These are phyloP conservation scores for Eutrigla gurnardus DNA, from an alignment of 2,797 vertebrate species.

Conservation along the genomic window DNA sequence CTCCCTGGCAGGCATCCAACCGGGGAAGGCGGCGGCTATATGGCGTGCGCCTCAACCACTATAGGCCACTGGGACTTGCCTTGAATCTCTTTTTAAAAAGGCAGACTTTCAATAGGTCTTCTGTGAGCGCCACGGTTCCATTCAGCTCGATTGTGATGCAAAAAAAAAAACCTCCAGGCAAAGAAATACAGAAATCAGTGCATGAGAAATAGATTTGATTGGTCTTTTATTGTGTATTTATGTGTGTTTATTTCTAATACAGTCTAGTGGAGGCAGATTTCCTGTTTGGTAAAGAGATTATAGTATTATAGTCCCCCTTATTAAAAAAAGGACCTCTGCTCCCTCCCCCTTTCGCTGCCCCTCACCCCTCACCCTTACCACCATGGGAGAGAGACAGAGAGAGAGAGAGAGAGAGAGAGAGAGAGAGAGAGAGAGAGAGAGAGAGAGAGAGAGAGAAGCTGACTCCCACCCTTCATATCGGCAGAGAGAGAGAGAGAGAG, in stretches of 20 bases:
- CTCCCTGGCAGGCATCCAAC: conserved; percentile 13
- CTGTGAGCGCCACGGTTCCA: neutral
- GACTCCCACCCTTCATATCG: conserved; percentile 63
- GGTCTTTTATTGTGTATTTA: conserved; percentile 14
- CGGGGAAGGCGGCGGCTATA: neutral
- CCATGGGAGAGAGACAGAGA: conserved; percentile 31
- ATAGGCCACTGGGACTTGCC: neutral
- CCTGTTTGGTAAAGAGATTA: neutral
- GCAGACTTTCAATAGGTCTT: neutral
- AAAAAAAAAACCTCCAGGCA: neutral
- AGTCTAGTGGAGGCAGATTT: neutral
- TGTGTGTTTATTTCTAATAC: neutral
- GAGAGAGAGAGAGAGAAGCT: conserved; percentile 45
- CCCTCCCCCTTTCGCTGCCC: conserved; percentile 22
- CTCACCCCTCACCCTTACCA: conserved; percentile 40
- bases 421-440: conserved; percentile 20
- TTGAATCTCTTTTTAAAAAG: neutral
- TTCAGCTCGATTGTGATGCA: neutral
- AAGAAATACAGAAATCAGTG: too few species aligned
- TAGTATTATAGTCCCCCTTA: neutral
- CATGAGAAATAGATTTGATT: neutral
- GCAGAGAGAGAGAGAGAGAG: conserved; percentile 39
- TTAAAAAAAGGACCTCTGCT: conserved; percentile 1
- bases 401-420: conserved; percentile 30
- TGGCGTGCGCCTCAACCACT: neutral